A percentile compares a stretch with the other conserved stretches of the same genome.
Conservation (phyloP, 2,797 vertebrate species). For the Brotula barbata region DNA sequence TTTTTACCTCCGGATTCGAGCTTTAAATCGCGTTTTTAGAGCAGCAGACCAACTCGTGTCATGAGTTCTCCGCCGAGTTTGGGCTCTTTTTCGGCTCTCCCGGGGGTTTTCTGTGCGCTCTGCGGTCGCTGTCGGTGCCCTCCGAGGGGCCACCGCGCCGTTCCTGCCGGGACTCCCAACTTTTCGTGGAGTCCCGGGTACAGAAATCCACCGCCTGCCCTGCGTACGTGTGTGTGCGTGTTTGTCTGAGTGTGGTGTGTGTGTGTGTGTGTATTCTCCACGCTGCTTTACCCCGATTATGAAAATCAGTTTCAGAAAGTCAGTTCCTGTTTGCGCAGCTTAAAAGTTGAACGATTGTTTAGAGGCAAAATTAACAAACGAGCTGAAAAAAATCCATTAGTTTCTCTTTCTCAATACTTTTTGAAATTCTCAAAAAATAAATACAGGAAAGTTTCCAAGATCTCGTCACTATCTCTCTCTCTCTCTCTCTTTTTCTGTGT, state of each 20-base stretch:
- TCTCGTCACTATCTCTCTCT: constrained; percentile 5
- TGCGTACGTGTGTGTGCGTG: too few species aligned
- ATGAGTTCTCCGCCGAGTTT: neutral
- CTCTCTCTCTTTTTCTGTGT: too few species aligned
- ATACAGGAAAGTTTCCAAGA: neutral
- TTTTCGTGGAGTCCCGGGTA: constrained; percentile 30
- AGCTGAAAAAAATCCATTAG: neutral
- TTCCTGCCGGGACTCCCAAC: constrained; percentile 42
- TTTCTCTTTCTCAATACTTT: constrained; percentile 18
- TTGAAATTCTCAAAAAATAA: neutral
- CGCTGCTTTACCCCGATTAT: neutral
- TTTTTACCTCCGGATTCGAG: neutral
- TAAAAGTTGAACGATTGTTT: constrained; percentile 1
- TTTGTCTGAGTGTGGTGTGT: too few species aligned
- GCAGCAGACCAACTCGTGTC: neutral
- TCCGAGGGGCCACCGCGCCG: constrained; percentile 47
- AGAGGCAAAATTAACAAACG: constrained; percentile 20
- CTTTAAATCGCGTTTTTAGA: neutral
- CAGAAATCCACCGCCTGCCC: neutral
- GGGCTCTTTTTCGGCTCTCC: neutral
- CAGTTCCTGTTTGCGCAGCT: neutral
- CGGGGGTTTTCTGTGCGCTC: constrained; percentile 7
- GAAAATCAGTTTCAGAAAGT: constrained; percentile 10
- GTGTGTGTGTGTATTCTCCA: neutral
- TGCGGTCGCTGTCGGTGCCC: constrained; percentile 31